Evolutionary conservation across 2,888 invertebrate species (phyloP).

Genomic region (Pteria penguin): DNA sequence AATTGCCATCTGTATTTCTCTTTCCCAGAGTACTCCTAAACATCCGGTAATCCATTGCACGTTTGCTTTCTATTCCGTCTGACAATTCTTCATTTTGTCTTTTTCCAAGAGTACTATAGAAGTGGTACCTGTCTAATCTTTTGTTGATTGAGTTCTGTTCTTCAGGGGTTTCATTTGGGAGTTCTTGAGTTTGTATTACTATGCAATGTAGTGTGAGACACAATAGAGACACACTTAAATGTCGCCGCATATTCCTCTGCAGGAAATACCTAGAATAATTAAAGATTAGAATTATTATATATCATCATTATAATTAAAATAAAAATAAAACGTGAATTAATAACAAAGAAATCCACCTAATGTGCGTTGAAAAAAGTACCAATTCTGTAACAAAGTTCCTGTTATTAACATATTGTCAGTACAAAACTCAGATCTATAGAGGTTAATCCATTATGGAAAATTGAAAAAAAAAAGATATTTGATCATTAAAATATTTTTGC

Average conservation of each 20-base stretch:
- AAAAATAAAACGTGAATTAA: no score
- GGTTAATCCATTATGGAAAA: no score
- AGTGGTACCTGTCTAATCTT: conserved; percentile 9
- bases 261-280: no score
- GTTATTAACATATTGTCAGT: no score
- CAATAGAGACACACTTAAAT: neutral
- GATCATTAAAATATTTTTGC: no score
- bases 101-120: conserved; percentile 11
- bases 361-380: no score
- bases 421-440: no score
- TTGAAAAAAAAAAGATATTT: no score
- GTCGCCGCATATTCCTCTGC: neutral
- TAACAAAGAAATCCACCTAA: no score
- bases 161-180: neutral
- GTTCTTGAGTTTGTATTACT: neutral
- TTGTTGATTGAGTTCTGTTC: neutral
- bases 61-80: conserved; percentile 3
- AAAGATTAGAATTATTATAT: no score
- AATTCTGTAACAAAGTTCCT: no score
- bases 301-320: no score
- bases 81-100: conserved; percentile 6
- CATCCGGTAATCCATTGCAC: conserved; percentile 2
- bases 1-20: neutral
- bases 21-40: conserved; percentile 14
- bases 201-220: neutral